Percentiles rank a stretch among this genome's conserved stretches.
phyloP scores from a whole-genome alignment of 2,888 invertebrate genomes.

The Neoaliturus tenellus region DNA sequence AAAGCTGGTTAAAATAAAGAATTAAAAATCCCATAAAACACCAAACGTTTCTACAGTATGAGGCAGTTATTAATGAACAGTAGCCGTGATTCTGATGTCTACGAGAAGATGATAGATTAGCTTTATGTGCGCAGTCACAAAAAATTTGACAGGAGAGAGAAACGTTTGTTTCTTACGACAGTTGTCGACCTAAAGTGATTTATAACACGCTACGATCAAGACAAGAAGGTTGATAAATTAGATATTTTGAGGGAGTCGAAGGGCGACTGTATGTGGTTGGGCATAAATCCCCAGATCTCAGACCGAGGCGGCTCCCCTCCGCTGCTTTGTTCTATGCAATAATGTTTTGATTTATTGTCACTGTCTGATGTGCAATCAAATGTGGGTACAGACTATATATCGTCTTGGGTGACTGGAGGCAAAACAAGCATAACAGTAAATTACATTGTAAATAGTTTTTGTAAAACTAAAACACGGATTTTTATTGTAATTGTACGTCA shows the following conservation, averaged over 20 bases:
- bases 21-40: too few species aligned
- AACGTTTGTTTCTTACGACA: slow-evolving; percentile 1
- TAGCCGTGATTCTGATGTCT: neutral
- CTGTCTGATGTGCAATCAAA: too few species aligned
- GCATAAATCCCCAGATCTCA: slow-evolving; percentile 8
- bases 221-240: slow-evolving; percentile 28
- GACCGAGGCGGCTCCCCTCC: neutral
- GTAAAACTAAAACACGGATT: too few species aligned
- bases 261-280: slow-evolving; percentile 8
- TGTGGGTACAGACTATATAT: too few species aligned
- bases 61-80: neutral
- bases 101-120: neutral
- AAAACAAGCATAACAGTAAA: too few species aligned
- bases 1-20: too few species aligned
- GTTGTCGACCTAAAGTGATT: slow-evolving; percentile 4
- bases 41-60: too few species aligned
- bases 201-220: neutral
- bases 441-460: too few species aligned
- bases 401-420: too few species aligned
- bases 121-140: neutral
- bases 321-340: neutral
- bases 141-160: slow-evolving; percentile 15
- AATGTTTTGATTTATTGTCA: neutral
- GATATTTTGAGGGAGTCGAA: slow-evolving; percentile 7
- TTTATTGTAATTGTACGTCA: too few species aligned